Base-by-base conservation (phyloP, 2,113 vertebrate species). In the Pelodiscus sinensis region DNA sequence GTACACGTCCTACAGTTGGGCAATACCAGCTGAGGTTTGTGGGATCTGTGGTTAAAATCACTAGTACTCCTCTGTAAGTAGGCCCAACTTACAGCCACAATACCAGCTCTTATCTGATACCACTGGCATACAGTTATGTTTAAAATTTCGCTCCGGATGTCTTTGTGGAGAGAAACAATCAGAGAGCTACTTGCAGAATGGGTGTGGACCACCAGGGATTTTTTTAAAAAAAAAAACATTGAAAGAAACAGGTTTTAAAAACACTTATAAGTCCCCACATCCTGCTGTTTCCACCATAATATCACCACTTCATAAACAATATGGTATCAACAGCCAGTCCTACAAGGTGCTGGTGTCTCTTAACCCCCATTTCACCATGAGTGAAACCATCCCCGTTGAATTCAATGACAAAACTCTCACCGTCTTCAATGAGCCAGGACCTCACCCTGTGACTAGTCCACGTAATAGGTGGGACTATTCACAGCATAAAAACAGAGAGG, bases 181-280 rank as follows among this genome's bases (percentile, higher is more conserved):
- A 90, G 71, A 90, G 86, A 93, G 86, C 77, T 7, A 0, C 25
- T 3, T 60, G 91, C 44, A 54, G 96, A 92, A 95, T 71, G 96
- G 95, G 96, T 96, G 96, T 95, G 95, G 94, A 95, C 96, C 95
- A 96, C 81, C 93, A 95, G 91, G 38, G 75, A 79, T 80, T 94
- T 54, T 54, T n/a, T n/a, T n/a, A 54, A 54, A 54, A 54, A 54
- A 10, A 10, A 54, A 54, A 9, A 9, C 91, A 95, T 96, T 96
- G 86, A 97, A 96, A 96, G 96, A 60, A 96, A 93, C 78, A 94
- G 31, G 89, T 96, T 95, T 96, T 91, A 96, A 96, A 35, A 95
- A 90, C 88, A 92, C 81, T 95, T 38, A 44, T 91, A 85, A 93
- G 88, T 95, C 96, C 90, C 93, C 95, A 94, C 96, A 50, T 50